Percentiles rank a stretch among this genome's conserved stretches.
phyloP scores from a whole-genome alignment of 2,113 vertebrate species.

The Glaucomys volans region DNA sequence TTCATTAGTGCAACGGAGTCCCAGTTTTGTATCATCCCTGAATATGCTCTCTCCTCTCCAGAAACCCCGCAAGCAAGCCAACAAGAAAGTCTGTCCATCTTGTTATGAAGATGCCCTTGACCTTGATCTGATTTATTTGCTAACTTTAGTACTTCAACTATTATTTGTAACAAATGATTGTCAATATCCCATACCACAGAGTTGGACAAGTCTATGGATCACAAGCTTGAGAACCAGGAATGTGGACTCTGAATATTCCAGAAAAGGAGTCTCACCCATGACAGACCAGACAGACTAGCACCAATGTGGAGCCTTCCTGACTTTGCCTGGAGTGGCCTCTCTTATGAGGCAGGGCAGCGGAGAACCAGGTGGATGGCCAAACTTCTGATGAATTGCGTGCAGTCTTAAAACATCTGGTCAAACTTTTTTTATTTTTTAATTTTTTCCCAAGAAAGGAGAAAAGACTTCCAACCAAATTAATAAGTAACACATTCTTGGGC shows the following conservation, averaged over 20 bases:
- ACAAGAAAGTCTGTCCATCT: not conserved
- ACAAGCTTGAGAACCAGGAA: not conserved
- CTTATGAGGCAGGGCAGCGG: accelerated
- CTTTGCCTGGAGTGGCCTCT: not conserved
- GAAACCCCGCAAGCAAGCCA: slow-evolving; percentile 16
- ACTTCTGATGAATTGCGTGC: not conserved
- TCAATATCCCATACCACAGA: not conserved
- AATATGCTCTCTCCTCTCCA: not conserved
- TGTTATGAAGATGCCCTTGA: not conserved
- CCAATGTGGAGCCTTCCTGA: not conserved
- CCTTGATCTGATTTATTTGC: not conserved
- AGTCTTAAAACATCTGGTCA: not conserved
- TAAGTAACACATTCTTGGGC: slow-evolving; percentile 44
- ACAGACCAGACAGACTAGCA: not conserved
- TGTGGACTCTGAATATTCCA: not conserved
- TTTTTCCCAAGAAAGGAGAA: not conserved
- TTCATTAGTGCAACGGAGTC: not conserved
- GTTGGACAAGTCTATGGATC: not conserved
- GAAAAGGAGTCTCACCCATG: not conserved
- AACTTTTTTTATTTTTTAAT: not conserved
- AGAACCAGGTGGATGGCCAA: not conserved
- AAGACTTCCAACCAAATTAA: slow-evolving; percentile 55
- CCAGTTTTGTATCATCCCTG: not conserved
- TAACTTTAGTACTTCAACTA: slow-evolving; percentile 38
- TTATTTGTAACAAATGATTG: not conserved